These are phyloP conservation scores for Andrena cerasifolii DNA, from an alignment of 1,140 invertebrate genomes.

Conservation along the genomic window DNA sequence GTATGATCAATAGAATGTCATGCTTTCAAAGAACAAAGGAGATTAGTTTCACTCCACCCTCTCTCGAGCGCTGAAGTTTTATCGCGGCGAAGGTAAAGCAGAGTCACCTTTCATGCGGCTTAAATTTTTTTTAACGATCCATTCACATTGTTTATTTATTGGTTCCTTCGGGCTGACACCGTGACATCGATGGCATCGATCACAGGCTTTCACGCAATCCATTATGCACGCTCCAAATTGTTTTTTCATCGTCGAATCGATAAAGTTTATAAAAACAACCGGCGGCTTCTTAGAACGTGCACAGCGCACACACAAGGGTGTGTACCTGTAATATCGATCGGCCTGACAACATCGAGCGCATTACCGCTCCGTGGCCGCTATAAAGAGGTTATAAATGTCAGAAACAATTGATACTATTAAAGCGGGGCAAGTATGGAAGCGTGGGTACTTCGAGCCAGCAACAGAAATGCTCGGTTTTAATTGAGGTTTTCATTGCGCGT, in stretches of 20 bases:
- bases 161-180: background rate
- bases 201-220: slow-evolving; percentile 4
- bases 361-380: background rate
- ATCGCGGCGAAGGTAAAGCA: background rate
- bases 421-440: background rate
- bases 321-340: slow-evolving; percentile 20
- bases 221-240: slow-evolving; percentile 41
- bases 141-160: slow-evolving; percentile 37
- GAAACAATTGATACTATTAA: slow-evolving; percentile 12
- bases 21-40: background rate
- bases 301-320: background rate
- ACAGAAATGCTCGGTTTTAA: background rate
- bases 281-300: background rate
- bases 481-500: too few relatives aligned
- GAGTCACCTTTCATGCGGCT: background rate
- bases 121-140: slow-evolving; percentile 8
- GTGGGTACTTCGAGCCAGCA: background rate
- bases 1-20: background rate
- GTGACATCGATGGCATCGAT: slow-evolving; percentile 18
- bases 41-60: background rate
- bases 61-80: background rate
- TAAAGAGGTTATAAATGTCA: slow-evolving; percentile 35
- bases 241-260: slow-evolving; percentile 10
- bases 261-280: slow-evolving; percentile 30
- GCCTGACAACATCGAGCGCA: background rate